Base-by-base conservation (phyloP, 2,888 invertebrate genomes). In the Diadegma fenestrale region DNA sequence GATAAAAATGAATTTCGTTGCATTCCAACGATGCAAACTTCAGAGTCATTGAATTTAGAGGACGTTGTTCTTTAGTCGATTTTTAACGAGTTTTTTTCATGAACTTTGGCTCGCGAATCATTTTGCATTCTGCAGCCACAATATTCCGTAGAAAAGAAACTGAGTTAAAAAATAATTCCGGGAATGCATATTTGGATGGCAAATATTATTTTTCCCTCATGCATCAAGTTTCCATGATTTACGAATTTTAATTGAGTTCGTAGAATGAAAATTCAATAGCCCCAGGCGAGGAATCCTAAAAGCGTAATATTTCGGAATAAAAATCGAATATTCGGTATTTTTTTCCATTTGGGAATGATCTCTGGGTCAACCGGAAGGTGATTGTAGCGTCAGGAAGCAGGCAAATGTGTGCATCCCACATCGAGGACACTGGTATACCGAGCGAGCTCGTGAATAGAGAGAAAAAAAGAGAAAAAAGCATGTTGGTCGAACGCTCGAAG, bases 351-450 rank as follows among this genome's bases (percentile, higher is more conserved):
- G 2, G 22, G 26, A 43, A 43, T 43, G 41, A 68, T 41, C 84
- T 84, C 48, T 84, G 84, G 81, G 84, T 84, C 84, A 84, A 84
- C 84, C 84, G 84, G 81, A 84, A 81, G 77, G 61, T 77, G 37
- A 64, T 84, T 63, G 48, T 64, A 64, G 51, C 33, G 43, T 51
- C 64, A 48, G 48, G 63, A 61, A 75, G 26, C 22, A 43, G 45
- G 33, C 64, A 30, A 63, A 30, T 30, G 22, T 63, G 26, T 22
- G 43, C 26, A 30, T 37, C 43, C 37, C 37, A n/a, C 30, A 41
- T 41, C n/a, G 61, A 2, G 12, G 17, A 33, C 72, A 26, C 58
- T 7, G 14, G 41, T 22, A 26, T 73, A 41, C 51, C 45, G 22
- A 37, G 26, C 1, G 14, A 41, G 17, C 17, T 54, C 41, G 41